Base-by-base conservation (phyloP, 2,797 vertebrate genomes). In the Pangasius mekongensis region DNA sequence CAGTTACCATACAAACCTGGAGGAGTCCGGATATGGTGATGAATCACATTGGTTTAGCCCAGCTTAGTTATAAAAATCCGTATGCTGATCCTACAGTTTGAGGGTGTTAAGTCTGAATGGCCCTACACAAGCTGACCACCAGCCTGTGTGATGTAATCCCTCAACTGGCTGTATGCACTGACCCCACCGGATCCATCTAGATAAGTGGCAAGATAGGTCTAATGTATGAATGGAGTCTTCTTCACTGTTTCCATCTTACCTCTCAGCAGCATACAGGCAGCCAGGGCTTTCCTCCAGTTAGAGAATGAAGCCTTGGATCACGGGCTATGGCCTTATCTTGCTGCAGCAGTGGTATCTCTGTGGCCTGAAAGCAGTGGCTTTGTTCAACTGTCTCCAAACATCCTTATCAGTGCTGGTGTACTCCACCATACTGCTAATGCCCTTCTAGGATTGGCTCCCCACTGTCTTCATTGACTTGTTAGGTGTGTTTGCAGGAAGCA, bases 401-500 rank as follows among this genome's bases (percentile, higher is more conserved):
- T 10, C n/a, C 3, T 47, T 47, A 47, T 74, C 1, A 74, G 14
- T 47, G 22, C 27, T 49, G 71, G 39, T 74, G 43, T 52, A 49
- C 11, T n/a, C 24, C 24, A 27, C 27, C 73, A 52, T 52, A 52
- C 73, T n/a, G 27, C 9, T 52, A 76, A n/a, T 76, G 27, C 11
- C 11, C 73, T 52, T n/a, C 47, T 49, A n/a, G 11, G 24, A 77
- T 49, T 77, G 36, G 9, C 71, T 73, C 20, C 71, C n/a, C 18
- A 73, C 71, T 47, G 36, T 22, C 20, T 73, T 43, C 36, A 47
- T 47, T 24, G 20, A 24, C 24, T 74, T 73, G 30, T 36, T 36
- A 71, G 69, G 16, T 71, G 43, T 77, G 47, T 77, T n/a, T 77
- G 47, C 74, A 77, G 47, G 74, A 77, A 52, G 74, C 69, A 43